Conservation (phyloP, 2,797 vertebrate species). For the Pygocentrus nattereri region DNA sequence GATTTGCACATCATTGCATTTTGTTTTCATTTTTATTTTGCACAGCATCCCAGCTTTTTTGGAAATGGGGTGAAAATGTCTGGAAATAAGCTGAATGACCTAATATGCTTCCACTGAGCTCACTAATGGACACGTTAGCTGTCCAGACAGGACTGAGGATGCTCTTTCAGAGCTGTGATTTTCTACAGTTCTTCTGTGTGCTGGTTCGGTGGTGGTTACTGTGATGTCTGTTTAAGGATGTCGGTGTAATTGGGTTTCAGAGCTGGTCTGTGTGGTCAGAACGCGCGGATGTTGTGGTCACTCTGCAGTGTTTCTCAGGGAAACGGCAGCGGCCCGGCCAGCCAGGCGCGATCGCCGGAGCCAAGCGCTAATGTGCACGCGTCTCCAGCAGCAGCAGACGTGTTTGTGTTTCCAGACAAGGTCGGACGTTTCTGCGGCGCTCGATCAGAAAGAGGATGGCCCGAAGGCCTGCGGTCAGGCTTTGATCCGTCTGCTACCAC, state of each 20-base stretch:
- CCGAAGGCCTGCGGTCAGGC: slow-evolving; percentile 72
- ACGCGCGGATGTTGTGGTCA: slow-evolving; percentile 76
- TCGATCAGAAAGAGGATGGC: slow-evolving; percentile 62
- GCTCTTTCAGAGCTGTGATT: too few species aligned
- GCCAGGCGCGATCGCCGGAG: background rate
- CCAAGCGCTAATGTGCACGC: slow-evolving; percentile 6
- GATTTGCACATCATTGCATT: too few species aligned
- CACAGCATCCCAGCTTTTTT: too few species aligned
- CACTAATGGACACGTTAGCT: too few species aligned
- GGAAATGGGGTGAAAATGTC: too few species aligned
- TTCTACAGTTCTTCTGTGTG: background rate
- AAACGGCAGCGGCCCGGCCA: background rate
- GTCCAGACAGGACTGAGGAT: too few species aligned
- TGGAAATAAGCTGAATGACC: too few species aligned
- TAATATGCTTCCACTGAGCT: too few species aligned
- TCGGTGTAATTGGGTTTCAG: slow-evolving; percentile 66
- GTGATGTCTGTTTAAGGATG: slow-evolving; percentile 19
- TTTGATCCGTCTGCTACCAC: slow-evolving; percentile 65
- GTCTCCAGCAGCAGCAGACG: slow-evolving; percentile 65
- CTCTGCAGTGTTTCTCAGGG: slow-evolving; percentile 19
- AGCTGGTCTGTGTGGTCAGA: slow-evolving; percentile 72
- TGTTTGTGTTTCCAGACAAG: slow-evolving; percentile 75
- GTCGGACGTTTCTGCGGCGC: slow-evolving; percentile 74
- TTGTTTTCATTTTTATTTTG: too few species aligned
- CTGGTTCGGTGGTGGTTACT: slow-evolving; percentile 36